Evolutionary conservation across 2,113 vertebrate genomes (phyloP).

Genomic region (Tretioscincus oriximinensis): DNA sequence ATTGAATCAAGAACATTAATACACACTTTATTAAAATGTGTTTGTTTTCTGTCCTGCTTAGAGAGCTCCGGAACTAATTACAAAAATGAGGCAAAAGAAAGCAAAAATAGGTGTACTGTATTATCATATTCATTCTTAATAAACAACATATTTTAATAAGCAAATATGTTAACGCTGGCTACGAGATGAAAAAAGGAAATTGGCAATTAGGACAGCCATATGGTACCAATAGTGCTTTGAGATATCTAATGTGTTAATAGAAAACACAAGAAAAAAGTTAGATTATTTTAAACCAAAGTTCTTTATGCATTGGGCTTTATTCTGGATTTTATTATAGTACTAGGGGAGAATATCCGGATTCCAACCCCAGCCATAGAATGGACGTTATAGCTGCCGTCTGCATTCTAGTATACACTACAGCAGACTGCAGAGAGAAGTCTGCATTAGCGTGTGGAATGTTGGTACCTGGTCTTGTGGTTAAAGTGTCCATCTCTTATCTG

Average conservation of each 20-base stretch:
- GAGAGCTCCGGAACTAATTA: conserved; percentile 48
- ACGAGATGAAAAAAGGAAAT: conserved; percentile 45
- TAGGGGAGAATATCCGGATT: no score
- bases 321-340: no score
- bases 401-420: no score
- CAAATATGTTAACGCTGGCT: conserved; percentile 24
- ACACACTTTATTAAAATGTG: conserved; percentile 49
- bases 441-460: no score
- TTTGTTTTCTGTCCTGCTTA: conserved; percentile 17
- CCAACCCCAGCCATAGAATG: no score
- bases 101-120: conserved; percentile 31
- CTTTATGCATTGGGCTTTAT: no score
- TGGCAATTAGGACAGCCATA: conserved; percentile 20
- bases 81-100: conserved; percentile 43
- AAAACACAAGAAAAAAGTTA: neutral
- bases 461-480: no score
- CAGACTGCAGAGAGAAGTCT: no score
- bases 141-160: conserved; percentile 34
- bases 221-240: conserved; percentile 15
- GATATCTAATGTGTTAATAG: conserved; percentile 10
- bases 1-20: conserved; percentile 53
- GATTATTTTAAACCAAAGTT: neutral
- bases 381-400: no score
- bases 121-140: conserved; percentile 37
- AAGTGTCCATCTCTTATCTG: no score